phyloP scores from a whole-genome alignment of 2,113 vertebrate species.

The Sceloporus undulatus region DNA sequence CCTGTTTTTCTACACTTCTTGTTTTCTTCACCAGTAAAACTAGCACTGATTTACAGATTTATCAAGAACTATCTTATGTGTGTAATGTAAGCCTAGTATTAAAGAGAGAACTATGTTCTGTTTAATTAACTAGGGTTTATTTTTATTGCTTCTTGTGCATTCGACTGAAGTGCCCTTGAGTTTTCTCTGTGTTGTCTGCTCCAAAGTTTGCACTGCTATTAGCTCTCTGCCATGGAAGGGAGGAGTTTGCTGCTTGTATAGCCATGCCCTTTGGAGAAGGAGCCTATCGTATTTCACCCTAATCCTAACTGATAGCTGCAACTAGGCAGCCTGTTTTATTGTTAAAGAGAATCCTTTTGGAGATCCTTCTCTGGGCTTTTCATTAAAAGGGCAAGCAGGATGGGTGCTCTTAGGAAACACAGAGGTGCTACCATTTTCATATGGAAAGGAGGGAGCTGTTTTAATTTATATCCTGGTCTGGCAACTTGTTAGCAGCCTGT shows the following conservation, averaged over 20 bases:
- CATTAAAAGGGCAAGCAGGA: slow-evolving; percentile 18
- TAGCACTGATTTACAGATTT: background rate
- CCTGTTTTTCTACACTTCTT: background rate
- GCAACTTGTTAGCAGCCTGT: slow-evolving; percentile 53
- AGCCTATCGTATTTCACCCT: slow-evolving; percentile 88
- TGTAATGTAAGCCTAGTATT: background rate
- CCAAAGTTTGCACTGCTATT: slow-evolving; percentile 75
- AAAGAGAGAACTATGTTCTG: background rate
- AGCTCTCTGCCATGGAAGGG: slow-evolving; percentile 67
- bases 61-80: background rate
- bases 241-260: slow-evolving; percentile 79
- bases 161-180: slow-evolving; percentile 30
- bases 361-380: slow-evolving; percentile 58
- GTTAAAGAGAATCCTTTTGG: slow-evolving; percentile 73
- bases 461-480: slow-evolving; percentile 38
- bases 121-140: background rate
- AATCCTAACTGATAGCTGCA: slow-evolving; percentile 81
- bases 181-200: slow-evolving; percentile 56
- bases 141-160: background rate
- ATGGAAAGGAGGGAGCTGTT: slow-evolving; percentile 8
- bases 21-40: background rate
- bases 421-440: slow-evolving; percentile 3
- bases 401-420: slow-evolving; percentile 44
- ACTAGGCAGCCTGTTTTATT: slow-evolving; percentile 78
- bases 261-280: slow-evolving; percentile 68